Evolutionary conservation across 2,888 invertebrate species (phyloP), one percentile per base, ranked within the genome.

Genomic region (Zygaena filipendulae): DNA sequence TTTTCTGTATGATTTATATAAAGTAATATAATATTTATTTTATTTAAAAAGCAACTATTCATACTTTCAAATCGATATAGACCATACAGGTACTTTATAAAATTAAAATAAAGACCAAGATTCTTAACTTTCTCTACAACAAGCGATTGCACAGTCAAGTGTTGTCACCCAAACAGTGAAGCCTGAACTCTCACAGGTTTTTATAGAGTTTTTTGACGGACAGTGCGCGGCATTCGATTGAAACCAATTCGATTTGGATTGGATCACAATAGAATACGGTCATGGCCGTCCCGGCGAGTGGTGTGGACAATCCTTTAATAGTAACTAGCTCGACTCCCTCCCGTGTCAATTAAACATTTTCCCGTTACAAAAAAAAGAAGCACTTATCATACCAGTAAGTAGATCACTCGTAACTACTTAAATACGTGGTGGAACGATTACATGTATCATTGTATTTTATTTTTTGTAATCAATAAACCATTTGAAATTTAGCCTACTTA

Each of bases 191-290:
- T 59, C 56, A 60, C 46, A 54, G 54, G 54, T 66, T 72, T 72
- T 70, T 72, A 44, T 60, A 11, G 31, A 40, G 47, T 60, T 68
- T 69, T 61, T 64, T 63, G 52, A 59, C 58, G n/a, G n/a, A 57
- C 60, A 61, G 59, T 48, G n/a, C 42, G 50, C 16, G 4, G 16
- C 48, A n/a, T n/a, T 58, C 59, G 57, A 66, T 67, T 70, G 57
- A 63, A 49, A 59, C 48, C 47, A 49, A 60, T 60, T 59, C 53
- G 59, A 52, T 54, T 59, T 59, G 55, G 56, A 52, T 56, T 59
- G 49, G 35, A 43, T 44, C 38, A 67, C 61, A 69, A 68, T 68
- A 41, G 58, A 33, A 16, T 36, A 23, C 45, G 58, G 67, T 69
- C 70, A 71, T 56, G 71, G 68, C 55, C 63, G 51, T 62, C 62